These are phyloP conservation scores for Gymnorhina tibicen DNA, from an alignment of 2,113 vertebrate genomes.

Conservation along the genomic window DNA sequence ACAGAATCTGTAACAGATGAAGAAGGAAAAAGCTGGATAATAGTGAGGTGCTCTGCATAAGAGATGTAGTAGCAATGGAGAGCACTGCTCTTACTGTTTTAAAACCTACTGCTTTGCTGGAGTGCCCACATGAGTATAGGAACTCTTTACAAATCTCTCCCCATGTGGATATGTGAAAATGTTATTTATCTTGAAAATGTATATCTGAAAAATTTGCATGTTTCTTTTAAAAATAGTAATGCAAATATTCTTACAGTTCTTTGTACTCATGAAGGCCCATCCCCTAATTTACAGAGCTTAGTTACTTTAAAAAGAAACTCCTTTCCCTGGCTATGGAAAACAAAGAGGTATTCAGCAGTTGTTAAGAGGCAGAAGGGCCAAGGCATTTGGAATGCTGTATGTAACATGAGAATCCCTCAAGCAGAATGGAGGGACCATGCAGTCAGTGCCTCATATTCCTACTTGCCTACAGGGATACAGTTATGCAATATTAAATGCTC, in stretches of 20 bases:
- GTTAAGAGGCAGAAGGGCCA: background rate
- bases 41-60: background rate
- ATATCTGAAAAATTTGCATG: background rate
- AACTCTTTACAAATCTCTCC: background rate
- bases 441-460: background rate
- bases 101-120: background rate
- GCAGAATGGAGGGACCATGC: background rate
- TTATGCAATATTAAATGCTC: background rate
- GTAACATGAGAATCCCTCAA: conserved; percentile 29
- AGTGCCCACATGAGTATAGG: background rate
- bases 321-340: background rate
- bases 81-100: background rate
- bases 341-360: background rate
- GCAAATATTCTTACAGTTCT: background rate
- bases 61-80: background rate
- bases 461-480: background rate
- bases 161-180: accelerated
- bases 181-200: background rate
- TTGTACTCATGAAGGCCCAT: background rate
- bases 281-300: background rate
- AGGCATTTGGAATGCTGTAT: background rate
- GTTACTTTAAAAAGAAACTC: background rate
- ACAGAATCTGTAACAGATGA: background rate
- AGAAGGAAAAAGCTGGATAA: background rate
- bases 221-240: background rate